phyloP scores from a whole-genome alignment of 2,888 invertebrate species.

The Entomobrya proxima region DNA sequence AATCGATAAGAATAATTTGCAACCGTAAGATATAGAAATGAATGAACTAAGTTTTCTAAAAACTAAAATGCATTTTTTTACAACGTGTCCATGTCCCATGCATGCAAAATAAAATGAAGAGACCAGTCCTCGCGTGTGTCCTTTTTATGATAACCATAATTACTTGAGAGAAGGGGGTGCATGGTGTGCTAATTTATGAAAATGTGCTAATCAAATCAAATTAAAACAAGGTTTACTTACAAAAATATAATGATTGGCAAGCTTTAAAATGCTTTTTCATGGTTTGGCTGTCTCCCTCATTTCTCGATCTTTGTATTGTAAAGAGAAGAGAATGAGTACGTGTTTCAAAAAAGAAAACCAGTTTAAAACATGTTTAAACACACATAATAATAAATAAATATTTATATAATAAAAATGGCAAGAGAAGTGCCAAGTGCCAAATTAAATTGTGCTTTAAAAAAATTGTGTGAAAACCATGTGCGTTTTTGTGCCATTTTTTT shows the following conservation, averaged over 20 bases:
- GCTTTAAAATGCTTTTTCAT: slow-evolving; percentile 9
- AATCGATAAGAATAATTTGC: no score
- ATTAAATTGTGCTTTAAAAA: background rate
- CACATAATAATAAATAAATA: background rate
- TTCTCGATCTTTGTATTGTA: slow-evolving; percentile 40
- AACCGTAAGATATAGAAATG: no score
- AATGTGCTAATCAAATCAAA: background rate
- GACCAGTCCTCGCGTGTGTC: no score
- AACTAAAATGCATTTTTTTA: no score
- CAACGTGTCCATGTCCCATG: no score
- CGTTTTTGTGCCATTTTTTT: background rate
- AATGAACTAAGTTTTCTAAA: no score
- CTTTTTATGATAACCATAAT: no score
- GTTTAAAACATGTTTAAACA: no score
- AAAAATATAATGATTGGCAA: slow-evolving; percentile 14
- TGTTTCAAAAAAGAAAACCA: background rate
- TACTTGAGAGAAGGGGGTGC: slow-evolving; percentile 5
- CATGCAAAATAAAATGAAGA: no score
- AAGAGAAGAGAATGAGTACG: slow-evolving; percentile 31
- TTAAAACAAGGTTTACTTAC: slow-evolving; percentile 26
- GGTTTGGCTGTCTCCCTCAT: slow-evolving; percentile 22
- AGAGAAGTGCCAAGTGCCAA: slow-evolving; percentile 4
- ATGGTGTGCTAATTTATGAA: background rate
- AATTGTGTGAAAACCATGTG: background rate
- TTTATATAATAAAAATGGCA: background rate